These are phyloP conservation scores for Parotocinclus haroldoi DNA, from an alignment of 2,797 vertebrate genomes.

Conservation along the genomic window DNA sequence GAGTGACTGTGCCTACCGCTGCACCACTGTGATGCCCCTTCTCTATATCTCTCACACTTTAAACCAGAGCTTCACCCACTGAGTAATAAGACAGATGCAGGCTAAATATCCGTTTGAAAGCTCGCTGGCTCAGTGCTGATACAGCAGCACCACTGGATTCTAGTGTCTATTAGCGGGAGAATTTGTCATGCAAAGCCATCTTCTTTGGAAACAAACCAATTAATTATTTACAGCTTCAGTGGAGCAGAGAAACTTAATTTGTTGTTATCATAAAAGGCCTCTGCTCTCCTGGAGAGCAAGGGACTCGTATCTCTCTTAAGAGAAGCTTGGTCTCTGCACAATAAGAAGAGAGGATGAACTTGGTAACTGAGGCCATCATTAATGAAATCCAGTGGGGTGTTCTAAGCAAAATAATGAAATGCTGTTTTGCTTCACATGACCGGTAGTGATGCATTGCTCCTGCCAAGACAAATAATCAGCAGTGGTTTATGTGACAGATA, in stretches of 20 bases:
- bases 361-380: constrained; percentile 32
- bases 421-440: constrained; percentile 10
- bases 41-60: too few species aligned
- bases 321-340: constrained; percentile 32
- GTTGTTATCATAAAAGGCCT: constrained; percentile 71
- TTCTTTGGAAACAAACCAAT: constrained; percentile 68
- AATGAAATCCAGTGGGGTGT: constrained; percentile 25
- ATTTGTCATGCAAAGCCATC: constrained; percentile 65
- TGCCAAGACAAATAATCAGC: constrained; percentile 12
- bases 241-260: constrained; percentile 74
- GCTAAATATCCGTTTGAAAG: too few species aligned
- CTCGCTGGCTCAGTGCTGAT: too few species aligned
- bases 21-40: too few species aligned
- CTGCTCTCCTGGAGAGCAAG: constrained; percentile 56
- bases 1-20: too few species aligned
- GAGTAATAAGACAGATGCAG: too few species aligned
- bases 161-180: constrained; percentile 51
- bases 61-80: too few species aligned
- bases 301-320: constrained; percentile 33
- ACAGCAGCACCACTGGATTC: constrained; percentile 57
- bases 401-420: constrained; percentile 31
- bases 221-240: constrained; percentile 74
- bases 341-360: constrained; percentile 34
- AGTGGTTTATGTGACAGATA: neutral
- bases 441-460: constrained; percentile 5